These are phyloP conservation scores for Nowickia ferox DNA, from an alignment of 2,888 invertebrate genomes.

Conservation along the genomic window DNA sequence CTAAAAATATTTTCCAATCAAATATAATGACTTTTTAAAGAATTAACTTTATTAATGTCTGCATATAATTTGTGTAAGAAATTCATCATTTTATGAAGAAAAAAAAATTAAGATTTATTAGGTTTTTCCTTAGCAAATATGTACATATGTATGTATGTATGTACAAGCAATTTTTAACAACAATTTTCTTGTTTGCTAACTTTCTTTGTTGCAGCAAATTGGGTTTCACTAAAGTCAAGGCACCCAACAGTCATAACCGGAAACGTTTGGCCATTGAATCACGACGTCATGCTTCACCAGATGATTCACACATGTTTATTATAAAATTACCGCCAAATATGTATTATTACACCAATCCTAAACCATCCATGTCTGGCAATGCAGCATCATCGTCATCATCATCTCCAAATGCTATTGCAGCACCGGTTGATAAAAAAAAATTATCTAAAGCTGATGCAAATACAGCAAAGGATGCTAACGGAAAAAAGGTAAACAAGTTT, in stretches of 20 bases:
- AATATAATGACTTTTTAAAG: conserved; percentile 35
- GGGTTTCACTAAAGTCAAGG: conserved; percentile 89
- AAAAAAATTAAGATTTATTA: background rate
- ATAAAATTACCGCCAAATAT: conserved; percentile 93
- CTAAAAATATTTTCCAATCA: conserved; percentile 39
- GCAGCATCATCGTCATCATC: conserved; percentile 30
- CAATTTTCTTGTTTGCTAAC: conserved; percentile 43
- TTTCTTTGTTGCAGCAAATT: conserved; percentile 85
- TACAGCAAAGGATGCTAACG: conserved; percentile 78
- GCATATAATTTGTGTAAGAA: conserved; percentile 58
- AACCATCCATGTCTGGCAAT: conserved; percentile 81
- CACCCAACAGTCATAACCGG: conserved; percentile 90
- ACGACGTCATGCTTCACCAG: conserved; percentile 87
- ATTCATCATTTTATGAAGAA: conserved; percentile 29
- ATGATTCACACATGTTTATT: conserved; percentile 93
- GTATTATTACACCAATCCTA: conserved; percentile 90
- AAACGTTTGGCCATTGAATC: conserved; percentile 91
- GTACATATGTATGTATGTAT: no score
- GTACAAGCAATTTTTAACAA: conserved; percentile 1
- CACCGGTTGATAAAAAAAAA: conserved; percentile 53
- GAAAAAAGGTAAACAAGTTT: conserved; percentile 83
- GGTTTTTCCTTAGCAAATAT: conserved; percentile 27
- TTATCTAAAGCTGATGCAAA: conserved; percentile 67
- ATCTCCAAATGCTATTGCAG: conserved; percentile 49
- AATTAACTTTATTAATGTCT: conserved; percentile 25